These are phyloP conservation scores for Philopotamus ludificatus DNA, from an alignment of 1,140 invertebrate genomes.

Conservation along the genomic window DNA sequence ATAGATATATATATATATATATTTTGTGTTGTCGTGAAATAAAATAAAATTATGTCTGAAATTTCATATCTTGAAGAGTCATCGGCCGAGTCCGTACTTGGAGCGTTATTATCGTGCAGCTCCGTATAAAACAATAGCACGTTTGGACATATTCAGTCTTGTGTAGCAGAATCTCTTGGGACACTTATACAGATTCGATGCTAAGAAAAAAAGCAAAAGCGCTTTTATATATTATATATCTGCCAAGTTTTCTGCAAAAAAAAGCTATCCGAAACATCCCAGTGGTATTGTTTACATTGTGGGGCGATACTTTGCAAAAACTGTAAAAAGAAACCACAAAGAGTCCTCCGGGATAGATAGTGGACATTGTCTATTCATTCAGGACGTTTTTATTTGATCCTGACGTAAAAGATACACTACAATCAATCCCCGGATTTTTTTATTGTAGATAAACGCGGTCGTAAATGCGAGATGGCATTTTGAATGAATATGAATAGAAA, in stretches of 20 bases:
- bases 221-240: slow-evolving; percentile 8
- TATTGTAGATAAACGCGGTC: no score
- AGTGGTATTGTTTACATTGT: background rate
- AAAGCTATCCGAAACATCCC: background rate
- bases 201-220: slow-evolving; percentile 15
- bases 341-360: background rate
- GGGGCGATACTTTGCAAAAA: background rate
- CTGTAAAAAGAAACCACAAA: background rate
- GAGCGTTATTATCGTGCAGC: no score
- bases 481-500: no score
- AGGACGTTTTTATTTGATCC: background rate
- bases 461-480: no score
- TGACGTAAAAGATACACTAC: background rate
- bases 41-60: no score
- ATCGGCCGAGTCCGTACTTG: no score
- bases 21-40: no score
- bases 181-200: slow-evolving; percentile 21
- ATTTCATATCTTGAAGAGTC: no score
- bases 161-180: slow-evolving; percentile 12
- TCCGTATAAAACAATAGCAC: no score
- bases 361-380: background rate
- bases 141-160: slow-evolving; percentile 11
- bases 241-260: background rate
- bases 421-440: background rate
- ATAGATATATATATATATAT: no score